Base-by-base conservation (phyloP, 2,113 vertebrate genomes). In the Sinocyclocheilus grahami region DNA sequence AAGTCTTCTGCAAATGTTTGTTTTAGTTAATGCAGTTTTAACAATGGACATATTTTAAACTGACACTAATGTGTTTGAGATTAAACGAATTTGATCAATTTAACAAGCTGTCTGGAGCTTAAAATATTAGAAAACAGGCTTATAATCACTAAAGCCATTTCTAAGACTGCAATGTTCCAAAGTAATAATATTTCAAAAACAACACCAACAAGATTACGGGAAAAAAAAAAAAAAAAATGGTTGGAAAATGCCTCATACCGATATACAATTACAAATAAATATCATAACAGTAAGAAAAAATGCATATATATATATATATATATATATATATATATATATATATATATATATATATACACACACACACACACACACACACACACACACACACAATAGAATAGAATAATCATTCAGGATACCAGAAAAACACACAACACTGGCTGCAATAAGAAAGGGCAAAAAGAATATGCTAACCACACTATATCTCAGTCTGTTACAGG, bases 61-160 rank as follows among this genome's bases (percentile, higher is more conserved):
- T 55, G 76, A 78, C 76, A 55, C 71, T 46, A 74, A 74, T 74
- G 71, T 46, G 71, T 46, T 74, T 74, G 37, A 74, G 71, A 74
- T 74, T 74, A 42, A 74, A 42, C 18, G 71, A 5, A 4, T 22
- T 42, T 42, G n/a, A n/a, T 12, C 33, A 20, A 42, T 20, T 3
- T 33, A 42, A 37, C 18, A 42, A n/a, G 11, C 20, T 74, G 22
- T 75, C 20, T 14, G 11, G 3, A 3, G 72, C 22, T 46, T 48
- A 48, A 48, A 48, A 24, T 48, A 24, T 24, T 5, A n/a, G 39
- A 24, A n/a, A 14, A 24, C 22, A 74, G 20, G 10, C 0, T 74
- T 24, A n/a, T 7, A 14, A 74, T 46, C 71, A 46, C 4, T 1
- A 74, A 46, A 46, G 22, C 3, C 4, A 12, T 65, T 65, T 75